A percentile compares a stretch with the other conserved stretches of the same genome.
These are phyloP conservation scores for Pseudococcus longispinus DNA, from an alignment of 2,888 invertebrate genomes.

Conservation along the genomic window DNA sequence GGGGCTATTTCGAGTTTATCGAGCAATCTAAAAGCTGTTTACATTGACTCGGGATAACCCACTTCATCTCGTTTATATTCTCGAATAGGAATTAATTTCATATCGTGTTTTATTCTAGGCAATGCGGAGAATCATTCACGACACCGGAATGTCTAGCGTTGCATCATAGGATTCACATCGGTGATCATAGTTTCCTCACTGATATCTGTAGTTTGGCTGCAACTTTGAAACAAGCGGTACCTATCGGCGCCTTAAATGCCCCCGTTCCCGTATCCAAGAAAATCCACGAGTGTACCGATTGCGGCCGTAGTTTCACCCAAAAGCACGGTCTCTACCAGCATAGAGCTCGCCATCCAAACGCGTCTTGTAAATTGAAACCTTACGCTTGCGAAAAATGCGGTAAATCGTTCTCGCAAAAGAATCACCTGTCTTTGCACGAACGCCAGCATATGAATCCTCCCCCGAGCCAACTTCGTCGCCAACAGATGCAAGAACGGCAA, in stretches of 20 bases:
- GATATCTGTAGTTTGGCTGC: constrained; percentile 82
- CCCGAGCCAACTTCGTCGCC: constrained; percentile 48
- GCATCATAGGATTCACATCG: constrained; percentile 80
- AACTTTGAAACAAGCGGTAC: constrained; percentile 69
- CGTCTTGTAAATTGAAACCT: constrained; percentile 79
- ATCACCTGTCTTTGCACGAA: constrained; percentile 81
- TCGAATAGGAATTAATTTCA: background rate
- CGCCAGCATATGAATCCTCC: constrained; percentile 76
- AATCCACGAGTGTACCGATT: constrained; percentile 79
- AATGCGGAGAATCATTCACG: constrained; percentile 72
- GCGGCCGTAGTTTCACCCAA: constrained; percentile 82
- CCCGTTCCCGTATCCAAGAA: constrained; percentile 67
- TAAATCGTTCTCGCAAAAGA: constrained; percentile 86
- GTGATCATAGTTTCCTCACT: constrained; percentile 80
- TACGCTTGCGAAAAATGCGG: constrained; percentile 82
- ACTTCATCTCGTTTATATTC: background rate
- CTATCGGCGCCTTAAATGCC: constrained; percentile 59
- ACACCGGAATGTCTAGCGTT: constrained; percentile 79
- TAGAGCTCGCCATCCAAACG: constrained; percentile 76
- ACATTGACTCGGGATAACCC: background rate
- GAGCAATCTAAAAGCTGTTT: background rate
- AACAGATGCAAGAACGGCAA: constrained; percentile 51
- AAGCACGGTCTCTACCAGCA: constrained; percentile 83
- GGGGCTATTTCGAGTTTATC: background rate
- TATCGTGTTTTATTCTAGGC: constrained; percentile 62